Percentiles rank a stretch among this genome's conserved stretches.
Evolutionary conservation across 2,797 vertebrate species (phyloP).

Genomic region (Anomalospiza imberbis): DNA sequence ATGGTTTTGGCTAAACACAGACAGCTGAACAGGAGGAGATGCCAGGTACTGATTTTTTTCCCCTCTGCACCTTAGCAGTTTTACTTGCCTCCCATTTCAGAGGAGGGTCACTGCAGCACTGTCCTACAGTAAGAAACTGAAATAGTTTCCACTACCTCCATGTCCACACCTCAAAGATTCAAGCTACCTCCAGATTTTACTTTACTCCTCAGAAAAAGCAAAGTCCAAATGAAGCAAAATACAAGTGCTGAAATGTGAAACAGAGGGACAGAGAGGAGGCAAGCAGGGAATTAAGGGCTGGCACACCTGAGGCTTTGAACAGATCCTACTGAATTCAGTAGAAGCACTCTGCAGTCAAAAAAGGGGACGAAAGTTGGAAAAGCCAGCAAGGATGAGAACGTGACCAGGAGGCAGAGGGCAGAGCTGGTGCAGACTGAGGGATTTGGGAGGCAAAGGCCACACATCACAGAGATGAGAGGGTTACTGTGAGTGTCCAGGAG

Average conservation of each 20-base stretch:
- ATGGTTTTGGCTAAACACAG: neutral
- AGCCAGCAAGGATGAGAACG: neutral
- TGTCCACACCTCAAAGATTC: neutral
- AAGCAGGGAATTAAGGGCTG: neutral
- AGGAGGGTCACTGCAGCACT: neutral
- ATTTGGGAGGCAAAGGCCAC: neutral
- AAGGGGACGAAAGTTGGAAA: neutral
- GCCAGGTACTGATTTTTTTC: neutral
- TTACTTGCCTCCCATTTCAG: neutral
- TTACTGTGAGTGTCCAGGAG: neutral
- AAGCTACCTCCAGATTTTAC: neutral
- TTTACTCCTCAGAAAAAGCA: neutral
- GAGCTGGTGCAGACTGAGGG: neutral
- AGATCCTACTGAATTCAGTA: neutral
- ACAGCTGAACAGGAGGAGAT: neutral
- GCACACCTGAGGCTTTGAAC: neutral
- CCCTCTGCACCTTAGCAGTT: neutral
- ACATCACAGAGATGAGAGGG: neutral
- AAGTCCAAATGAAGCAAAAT: neutral
- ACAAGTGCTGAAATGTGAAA: rapidly evolving
- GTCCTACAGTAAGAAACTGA: neutral
- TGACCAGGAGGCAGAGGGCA: neutral
- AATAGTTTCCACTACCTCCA: neutral
- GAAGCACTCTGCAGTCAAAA: neutral
- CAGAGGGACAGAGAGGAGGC: neutral